Conservation (phyloP, 1,140 invertebrate genomes). For the Drosophila tsacasi region DNA sequence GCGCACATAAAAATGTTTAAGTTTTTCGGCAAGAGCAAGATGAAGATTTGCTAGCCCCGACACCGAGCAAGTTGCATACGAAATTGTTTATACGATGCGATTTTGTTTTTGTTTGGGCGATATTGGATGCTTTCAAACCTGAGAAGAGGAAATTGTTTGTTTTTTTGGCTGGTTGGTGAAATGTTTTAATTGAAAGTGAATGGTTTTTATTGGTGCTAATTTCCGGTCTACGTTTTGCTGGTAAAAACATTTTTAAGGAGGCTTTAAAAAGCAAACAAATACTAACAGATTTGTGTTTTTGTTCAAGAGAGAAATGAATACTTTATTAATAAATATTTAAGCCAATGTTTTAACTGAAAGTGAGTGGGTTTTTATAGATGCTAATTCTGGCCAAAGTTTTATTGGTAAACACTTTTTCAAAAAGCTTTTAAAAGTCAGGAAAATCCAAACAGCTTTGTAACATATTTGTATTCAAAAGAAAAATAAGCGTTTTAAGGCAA, state of each 20-base stretch:
- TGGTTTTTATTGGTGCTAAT: background rate
- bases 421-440: background rate
- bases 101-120: slow-evolving; percentile 6
- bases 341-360: slow-evolving; percentile 13
- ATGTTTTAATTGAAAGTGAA: slow-evolving; percentile 38
- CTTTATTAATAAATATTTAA: background rate
- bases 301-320: background rate
- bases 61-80: slow-evolving; percentile 21
- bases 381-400: background rate
- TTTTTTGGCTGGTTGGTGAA: background rate
- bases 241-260: background rate
- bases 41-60: slow-evolving; percentile 1
- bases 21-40: slow-evolving; percentile 47
- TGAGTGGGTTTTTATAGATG: background rate
- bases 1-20: slow-evolving; percentile 71
- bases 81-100: slow-evolving; percentile 37
- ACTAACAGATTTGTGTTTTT: background rate
- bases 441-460: background rate
- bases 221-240: background rate
- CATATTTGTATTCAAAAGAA: background rate
- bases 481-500: background rate
- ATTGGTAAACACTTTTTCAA: background rate
- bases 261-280: background rate
- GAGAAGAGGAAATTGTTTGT: slow-evolving; percentile 5
- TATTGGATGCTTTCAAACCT: background rate